These are phyloP conservation scores for Halictus quadricinctus DNA, from an alignment of 2,888 invertebrate species.

Conservation along the genomic window DNA sequence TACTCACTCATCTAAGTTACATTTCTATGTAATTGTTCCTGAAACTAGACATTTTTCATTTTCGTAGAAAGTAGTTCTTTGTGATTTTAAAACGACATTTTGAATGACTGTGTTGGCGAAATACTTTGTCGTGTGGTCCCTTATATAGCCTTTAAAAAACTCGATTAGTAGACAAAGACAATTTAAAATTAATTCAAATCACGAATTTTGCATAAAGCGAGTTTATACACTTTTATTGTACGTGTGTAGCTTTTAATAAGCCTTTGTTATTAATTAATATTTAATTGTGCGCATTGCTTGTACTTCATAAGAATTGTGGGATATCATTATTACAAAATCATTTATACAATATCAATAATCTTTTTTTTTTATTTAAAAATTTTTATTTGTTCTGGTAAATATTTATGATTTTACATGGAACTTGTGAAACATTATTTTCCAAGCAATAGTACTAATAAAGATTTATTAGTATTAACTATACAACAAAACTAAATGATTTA, in stretches of 20 bases:
- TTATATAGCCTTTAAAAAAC: neutral
- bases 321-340: neutral
- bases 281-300: neutral
- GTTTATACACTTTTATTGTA: neutral
- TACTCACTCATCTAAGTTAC: neutral
- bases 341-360: neutral
- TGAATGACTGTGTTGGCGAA: neutral
- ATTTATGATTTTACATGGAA: neutral
- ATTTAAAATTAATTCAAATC: neutral
- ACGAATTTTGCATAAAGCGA: neutral
- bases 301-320: neutral
- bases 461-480: too few relatives aligned
- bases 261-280: neutral
- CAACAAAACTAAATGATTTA: too few relatives aligned
- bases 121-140: neutral
- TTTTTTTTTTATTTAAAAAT: neutral
- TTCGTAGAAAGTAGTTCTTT: neutral
- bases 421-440: neutral
- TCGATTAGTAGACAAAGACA: neutral
- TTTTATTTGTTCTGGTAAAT: neutral
- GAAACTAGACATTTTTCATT: neutral
- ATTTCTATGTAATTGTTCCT: neutral
- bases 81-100: neutral
- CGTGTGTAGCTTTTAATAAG: neutral
- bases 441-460: neutral